A percentile compares a stretch with the other conserved stretches of the same genome.
Evolutionary conservation across 2,888 invertebrate genomes (phyloP).

Genomic region (Steromphala cineraria): DNA sequence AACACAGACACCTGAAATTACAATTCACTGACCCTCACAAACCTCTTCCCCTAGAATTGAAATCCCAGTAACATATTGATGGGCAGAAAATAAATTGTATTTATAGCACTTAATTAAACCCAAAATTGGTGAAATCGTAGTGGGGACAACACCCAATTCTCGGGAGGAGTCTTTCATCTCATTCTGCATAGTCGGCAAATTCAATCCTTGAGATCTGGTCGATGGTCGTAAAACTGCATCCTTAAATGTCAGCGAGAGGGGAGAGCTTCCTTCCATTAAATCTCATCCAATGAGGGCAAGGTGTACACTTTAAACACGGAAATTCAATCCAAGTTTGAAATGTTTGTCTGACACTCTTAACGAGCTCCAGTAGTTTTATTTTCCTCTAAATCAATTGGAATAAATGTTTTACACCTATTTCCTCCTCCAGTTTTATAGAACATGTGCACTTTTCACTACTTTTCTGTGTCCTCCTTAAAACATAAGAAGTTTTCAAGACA

Average conservation of each 20-base stretch:
- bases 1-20: neutral
- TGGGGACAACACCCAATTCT: neutral
- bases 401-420: too few relatives aligned
- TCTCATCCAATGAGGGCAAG: neutral
- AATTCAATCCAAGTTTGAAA: neutral
- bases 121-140: neutral
- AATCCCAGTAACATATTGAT: neutral
- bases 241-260: neutral
- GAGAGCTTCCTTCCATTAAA: neutral
- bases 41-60: neutral
- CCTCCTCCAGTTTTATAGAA: too few relatives aligned
- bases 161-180: neutral
- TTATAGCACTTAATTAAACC: neutral
- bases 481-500: too few relatives aligned
- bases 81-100: neutral
- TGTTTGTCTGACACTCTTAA: neutral
- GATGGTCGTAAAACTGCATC: neutral
- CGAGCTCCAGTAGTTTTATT: neutral
- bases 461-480: too few relatives aligned
- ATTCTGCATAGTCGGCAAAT: neutral
- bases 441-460: too few relatives aligned
- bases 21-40: neutral
- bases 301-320: neutral
- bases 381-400: too few relatives aligned
- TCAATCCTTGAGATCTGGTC: neutral